These are phyloP conservation scores for Mylabris phalerata DNA, from an alignment of 1,140 invertebrate genomes.

Conservation along the genomic window DNA sequence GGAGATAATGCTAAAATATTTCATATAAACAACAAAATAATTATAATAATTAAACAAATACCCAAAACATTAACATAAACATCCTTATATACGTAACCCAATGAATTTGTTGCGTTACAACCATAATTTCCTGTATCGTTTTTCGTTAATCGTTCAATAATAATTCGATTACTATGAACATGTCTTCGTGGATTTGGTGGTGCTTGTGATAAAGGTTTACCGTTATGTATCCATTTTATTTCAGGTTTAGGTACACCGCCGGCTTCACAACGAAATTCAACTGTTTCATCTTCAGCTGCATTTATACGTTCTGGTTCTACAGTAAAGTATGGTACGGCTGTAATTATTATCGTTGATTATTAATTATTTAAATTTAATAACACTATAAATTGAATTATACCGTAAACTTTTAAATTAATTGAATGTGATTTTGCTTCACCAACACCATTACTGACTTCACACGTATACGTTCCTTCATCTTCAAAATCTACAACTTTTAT, in stretches of 20 bases:
- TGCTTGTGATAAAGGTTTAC: constrained; percentile 74
- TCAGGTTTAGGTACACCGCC: constrained; percentile 81
- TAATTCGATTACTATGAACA: constrained; percentile 66
- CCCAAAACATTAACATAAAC: constrained; percentile 87
- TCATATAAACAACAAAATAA: constrained; percentile 13
- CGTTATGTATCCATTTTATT: constrained; percentile 96
- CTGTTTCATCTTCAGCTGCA: constrained; percentile 85
- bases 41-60: neutral
- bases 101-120: constrained; percentile 97
- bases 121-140: constrained; percentile 96
- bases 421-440: constrained; percentile 76
- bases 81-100: constrained; percentile 97
- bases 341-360: constrained; percentile 19
- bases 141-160: constrained; percentile 75
- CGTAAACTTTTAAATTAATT: constrained; percentile 71
- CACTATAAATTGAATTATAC: constrained; percentile 38
- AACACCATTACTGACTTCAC: constrained; percentile 86
- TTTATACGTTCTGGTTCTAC: constrained; percentile 84
- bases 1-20: constrained; percentile 69
- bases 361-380: constrained; percentile 2
- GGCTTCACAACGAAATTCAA: constrained; percentile 81
- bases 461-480: constrained; percentile 83
- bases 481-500: constrained; percentile 80
- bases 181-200: constrained; percentile 64
- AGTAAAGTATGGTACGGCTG: constrained; percentile 87